phyloP scores from a whole-genome alignment of 2,113 vertebrate genomes.

The Erpornis zantholeuca region DNA sequence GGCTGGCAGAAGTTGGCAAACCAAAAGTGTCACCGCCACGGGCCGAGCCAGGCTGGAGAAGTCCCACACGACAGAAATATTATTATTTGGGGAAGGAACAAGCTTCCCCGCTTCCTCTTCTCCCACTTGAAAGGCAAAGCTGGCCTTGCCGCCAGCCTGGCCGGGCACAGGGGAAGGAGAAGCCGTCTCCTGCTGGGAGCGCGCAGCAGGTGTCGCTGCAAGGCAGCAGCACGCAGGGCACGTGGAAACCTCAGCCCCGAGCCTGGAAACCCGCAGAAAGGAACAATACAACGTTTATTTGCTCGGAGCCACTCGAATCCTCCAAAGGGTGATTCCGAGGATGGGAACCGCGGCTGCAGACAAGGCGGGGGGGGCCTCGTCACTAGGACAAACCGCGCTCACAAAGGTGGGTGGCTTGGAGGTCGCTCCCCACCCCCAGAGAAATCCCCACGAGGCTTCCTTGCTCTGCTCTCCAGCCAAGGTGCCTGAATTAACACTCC shows the following conservation, averaged over 20 bases:
- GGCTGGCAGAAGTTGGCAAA: not conserved
- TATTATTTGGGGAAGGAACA: not conserved
- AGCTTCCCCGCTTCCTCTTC: not conserved
- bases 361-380: rapidly evolving
- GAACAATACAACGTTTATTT: rapidly evolving
- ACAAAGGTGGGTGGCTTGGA: not conserved
- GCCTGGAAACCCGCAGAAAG: not conserved
- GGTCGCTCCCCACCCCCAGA: not conserved
- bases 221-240: not conserved
- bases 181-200: rapidly evolving
- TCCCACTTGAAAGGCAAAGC: not conserved
- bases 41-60: not conserved
- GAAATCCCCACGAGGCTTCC: not conserved
- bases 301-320: rapidly evolving
- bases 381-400: rapidly evolving
- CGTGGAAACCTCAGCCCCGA: not conserved
- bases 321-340: not conserved
- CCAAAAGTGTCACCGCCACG: rapidly evolving
- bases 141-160: not conserved
- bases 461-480: not conserved
- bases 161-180: not conserved
- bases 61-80: not conserved
- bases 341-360: not conserved
- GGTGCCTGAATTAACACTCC: not conserved
- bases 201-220: slow-evolving; percentile 63